These are phyloP conservation scores for Diaphora mendica DNA, from an alignment of 2,888 invertebrate species.

Conservation along the genomic window DNA sequence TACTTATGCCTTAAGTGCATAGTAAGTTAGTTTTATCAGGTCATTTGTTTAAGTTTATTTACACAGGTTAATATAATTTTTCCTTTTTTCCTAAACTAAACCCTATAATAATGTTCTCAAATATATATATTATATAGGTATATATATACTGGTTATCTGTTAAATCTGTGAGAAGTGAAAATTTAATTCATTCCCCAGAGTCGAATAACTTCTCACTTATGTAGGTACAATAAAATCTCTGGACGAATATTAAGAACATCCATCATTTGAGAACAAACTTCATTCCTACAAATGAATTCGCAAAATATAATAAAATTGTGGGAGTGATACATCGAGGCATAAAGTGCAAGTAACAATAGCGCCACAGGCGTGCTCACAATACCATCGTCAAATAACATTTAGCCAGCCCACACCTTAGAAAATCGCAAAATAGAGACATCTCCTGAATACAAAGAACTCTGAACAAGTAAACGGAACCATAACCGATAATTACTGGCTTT, in stretches of 20 bases:
- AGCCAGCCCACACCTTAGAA: conserved; percentile 85
- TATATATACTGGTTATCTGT: conserved; percentile 10
- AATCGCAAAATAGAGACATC: conserved; percentile 86
- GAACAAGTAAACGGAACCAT: conserved; percentile 76
- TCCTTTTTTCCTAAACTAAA: neutral
- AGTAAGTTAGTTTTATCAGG: no score
- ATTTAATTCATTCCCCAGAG: conserved; percentile 66
- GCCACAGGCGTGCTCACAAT: conserved; percentile 82
- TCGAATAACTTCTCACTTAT: conserved; percentile 78
- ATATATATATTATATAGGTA: no score
- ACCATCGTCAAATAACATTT: conserved; percentile 85
- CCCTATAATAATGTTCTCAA: no score
- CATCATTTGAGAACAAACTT: conserved; percentile 71
- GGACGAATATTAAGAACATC: conserved; percentile 68
- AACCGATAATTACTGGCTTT: conserved; percentile 84
- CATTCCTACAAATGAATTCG: conserved; percentile 76
- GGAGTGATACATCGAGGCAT: conserved; percentile 81
- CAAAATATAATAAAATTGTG: conserved; percentile 80
- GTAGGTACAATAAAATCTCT: conserved; percentile 53
- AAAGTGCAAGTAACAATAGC: conserved; percentile 71
- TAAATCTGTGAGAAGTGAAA: conserved; percentile 9
- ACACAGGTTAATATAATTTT: neutral
- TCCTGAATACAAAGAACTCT: conserved; percentile 70
- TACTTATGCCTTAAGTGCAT: no score
- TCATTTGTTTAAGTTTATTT: no score